Conservation (phyloP, 2,797 vertebrate genomes). For the Dipus sagitta region DNA sequence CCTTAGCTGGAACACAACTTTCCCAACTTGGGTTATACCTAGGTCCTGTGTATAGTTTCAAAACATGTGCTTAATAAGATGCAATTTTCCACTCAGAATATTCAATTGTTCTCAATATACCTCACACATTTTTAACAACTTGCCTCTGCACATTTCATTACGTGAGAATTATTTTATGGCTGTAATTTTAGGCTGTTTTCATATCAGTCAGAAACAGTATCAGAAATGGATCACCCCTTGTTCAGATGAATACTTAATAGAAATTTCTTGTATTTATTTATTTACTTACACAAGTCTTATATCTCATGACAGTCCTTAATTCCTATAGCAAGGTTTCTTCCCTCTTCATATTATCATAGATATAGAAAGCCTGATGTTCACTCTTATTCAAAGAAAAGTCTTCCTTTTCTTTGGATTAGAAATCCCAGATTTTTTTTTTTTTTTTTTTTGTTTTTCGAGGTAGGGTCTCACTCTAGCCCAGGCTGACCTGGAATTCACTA, state of each 20-base stretch:
- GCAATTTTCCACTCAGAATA: background rate
- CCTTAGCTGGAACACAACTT: too few relatives aligned
- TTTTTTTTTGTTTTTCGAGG: too few relatives aligned
- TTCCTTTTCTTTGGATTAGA: slow-evolving; percentile 31
- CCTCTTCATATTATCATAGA: background rate
- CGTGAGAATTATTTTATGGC: slow-evolving; percentile 53
- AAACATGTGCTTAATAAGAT: too few relatives aligned
- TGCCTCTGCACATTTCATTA: slow-evolving; percentile 28
- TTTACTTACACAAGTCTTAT: slow-evolving; percentile 21
- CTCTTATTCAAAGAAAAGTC: background rate
- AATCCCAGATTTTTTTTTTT: slow-evolving; percentile 30
- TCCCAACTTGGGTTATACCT: too few relatives aligned
- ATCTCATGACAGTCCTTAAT: slow-evolving; percentile 40
- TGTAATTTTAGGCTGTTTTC: slow-evolving; percentile 63
- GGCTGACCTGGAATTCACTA: too few relatives aligned
- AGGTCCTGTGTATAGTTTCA: too few relatives aligned
- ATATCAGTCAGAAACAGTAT: slow-evolving; percentile 16
- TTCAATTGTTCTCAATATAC: background rate
- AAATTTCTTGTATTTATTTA: slow-evolving; percentile 28
- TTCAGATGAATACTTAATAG: slow-evolving; percentile 38
- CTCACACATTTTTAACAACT: background rate
- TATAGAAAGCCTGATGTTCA: slow-evolving; percentile 43
- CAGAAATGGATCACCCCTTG: background rate
- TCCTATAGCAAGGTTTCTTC: slow-evolving; percentile 39
- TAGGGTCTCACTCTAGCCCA: too few relatives aligned